Conservation (phyloP, 2,797 vertebrate genomes). For the Cetoscarus ocellatus region DNA sequence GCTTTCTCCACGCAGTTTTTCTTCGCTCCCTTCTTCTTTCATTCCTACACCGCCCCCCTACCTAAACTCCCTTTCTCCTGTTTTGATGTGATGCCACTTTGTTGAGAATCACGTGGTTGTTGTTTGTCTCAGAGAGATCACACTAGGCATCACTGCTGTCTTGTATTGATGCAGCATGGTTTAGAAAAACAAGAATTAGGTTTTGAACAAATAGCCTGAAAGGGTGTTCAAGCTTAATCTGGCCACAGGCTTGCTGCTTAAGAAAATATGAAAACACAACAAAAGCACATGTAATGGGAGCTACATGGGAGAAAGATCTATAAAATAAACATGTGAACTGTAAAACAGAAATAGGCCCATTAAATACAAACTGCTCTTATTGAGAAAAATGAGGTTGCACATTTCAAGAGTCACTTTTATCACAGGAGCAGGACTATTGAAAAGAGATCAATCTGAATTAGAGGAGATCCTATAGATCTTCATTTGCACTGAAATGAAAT, state of each 20-base stretch:
- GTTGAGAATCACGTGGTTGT: slow-evolving; percentile 42
- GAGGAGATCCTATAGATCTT: too few species aligned
- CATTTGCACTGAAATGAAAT: too few species aligned
- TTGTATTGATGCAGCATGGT: slow-evolving; percentile 23
- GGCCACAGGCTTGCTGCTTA: background rate
- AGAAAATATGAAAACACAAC: background rate
- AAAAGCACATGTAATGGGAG: background rate
- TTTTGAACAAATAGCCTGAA: background rate
- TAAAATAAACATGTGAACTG: background rate
- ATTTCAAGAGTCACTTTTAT: too few species aligned
- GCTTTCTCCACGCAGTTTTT: slow-evolving; percentile 9
- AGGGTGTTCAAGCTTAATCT: background rate
- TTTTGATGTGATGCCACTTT: slow-evolving; percentile 44
- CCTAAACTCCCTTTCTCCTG: slow-evolving; percentile 24
- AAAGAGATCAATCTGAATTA: too few species aligned
- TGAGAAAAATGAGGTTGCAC: too few species aligned
- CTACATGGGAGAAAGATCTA: background rate
- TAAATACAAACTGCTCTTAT: too few species aligned
- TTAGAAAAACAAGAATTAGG: slow-evolving; percentile 2
- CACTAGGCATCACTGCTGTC: slow-evolving; percentile 44
- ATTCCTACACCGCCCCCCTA: slow-evolving; percentile 20
- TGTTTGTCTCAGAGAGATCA: slow-evolving; percentile 43
- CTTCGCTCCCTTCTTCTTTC: slow-evolving; percentile 14
- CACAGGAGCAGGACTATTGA: too few species aligned
- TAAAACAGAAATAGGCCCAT: background rate